Evolutionary conservation across 92 coral and sea anemone genomes (phyloP).

Genomic region (Epizoanthus stellaris): DNA sequence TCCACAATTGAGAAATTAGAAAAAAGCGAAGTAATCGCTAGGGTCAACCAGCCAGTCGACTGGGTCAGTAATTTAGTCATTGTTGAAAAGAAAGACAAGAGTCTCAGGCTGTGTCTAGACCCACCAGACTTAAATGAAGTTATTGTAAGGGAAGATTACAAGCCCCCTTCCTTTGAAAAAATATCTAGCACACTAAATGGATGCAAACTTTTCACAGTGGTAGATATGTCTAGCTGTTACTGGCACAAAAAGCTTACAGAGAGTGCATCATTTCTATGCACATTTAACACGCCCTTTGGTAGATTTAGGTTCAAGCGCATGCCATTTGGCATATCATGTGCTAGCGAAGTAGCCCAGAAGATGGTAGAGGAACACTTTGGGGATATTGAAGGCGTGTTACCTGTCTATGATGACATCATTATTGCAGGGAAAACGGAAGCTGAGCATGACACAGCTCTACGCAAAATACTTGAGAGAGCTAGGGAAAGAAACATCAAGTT

Average conservation of each 20-base stretch:
- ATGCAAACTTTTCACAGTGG: conserved; percentile 38
- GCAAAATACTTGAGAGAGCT: conserved; percentile 47
- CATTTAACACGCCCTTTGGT: conserved; percentile 55
- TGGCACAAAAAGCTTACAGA: conserved; percentile 59
- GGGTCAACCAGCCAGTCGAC: conserved; percentile 35
- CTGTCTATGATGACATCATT: conserved; percentile 53
- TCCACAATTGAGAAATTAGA: conserved; percentile 26
- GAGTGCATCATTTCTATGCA: conserved; percentile 33
- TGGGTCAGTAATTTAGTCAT: conserved; percentile 56
- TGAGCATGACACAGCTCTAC: conserved; percentile 57
- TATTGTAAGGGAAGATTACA: conserved; percentile 42
- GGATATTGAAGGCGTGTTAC: conserved; percentile 52
- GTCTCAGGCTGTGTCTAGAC: conserved; percentile 52
- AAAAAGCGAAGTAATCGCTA: conserved; percentile 23
- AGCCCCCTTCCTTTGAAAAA: conserved; percentile 53
- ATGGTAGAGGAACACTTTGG: conserved; percentile 56
- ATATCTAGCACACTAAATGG: conserved; percentile 49
- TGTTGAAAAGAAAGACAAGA: conserved; percentile 32
- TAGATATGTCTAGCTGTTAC: conserved; percentile 58
- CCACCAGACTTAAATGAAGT: conserved; percentile 46
- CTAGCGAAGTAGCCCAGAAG: conserved; percentile 56
- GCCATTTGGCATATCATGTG: conserved; percentile 62
- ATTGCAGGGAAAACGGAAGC: conserved; percentile 55
- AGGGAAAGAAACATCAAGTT: conserved; percentile 51
- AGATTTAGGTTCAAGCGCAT: conserved; percentile 48